Conservation (phyloP, 1,140 invertebrate genomes). For the Hormaphis cornu region DNA sequence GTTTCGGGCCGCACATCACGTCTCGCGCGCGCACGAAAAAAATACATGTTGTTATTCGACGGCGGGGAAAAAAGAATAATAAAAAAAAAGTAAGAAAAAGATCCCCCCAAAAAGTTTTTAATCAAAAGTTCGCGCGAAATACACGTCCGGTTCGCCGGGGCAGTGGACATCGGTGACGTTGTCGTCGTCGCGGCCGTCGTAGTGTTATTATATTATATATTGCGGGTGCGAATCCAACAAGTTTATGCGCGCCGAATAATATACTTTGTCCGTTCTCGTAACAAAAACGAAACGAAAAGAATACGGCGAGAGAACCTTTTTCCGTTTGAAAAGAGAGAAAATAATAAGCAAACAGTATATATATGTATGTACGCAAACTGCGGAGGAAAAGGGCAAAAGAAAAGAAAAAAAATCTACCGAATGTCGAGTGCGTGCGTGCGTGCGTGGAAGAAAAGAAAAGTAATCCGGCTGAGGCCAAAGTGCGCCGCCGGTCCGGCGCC, state of each 20-base stretch:
- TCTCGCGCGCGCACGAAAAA: too few species aligned
- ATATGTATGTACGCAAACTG: too few species aligned
- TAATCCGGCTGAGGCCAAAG: slow-evolving; percentile 31
- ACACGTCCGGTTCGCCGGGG: not conserved
- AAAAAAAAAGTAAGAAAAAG: slow-evolving; percentile 10
- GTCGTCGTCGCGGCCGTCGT: not conserved
- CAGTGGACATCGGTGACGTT: slow-evolving; percentile 14
- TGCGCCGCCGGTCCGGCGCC: slow-evolving; percentile 31
- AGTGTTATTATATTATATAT: too few species aligned
- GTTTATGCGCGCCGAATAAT: slow-evolving; percentile 26
- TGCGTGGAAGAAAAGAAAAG: slow-evolving; percentile 21
- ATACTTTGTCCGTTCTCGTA: slow-evolving; percentile 21
- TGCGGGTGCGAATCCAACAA: slow-evolving; percentile 23
- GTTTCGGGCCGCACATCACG: too few species aligned
- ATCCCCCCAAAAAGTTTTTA: slow-evolving; percentile 29
- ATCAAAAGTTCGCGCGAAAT: slow-evolving; percentile 26
- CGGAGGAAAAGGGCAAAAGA: slow-evolving; percentile 5
- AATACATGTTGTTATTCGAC: too few species aligned
- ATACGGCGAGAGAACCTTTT: slow-evolving; percentile 30
- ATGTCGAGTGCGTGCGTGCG: not conserved
- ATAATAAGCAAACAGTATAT: slow-evolving; percentile 29
- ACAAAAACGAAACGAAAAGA: not conserved
- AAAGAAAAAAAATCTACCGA: not conserved
- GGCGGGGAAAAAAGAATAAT: too few species aligned
- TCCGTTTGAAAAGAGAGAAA: slow-evolving; percentile 31